Base-by-base conservation (phyloP, 2,797 vertebrate genomes). In the Eurystomus glaucurus region DNA sequence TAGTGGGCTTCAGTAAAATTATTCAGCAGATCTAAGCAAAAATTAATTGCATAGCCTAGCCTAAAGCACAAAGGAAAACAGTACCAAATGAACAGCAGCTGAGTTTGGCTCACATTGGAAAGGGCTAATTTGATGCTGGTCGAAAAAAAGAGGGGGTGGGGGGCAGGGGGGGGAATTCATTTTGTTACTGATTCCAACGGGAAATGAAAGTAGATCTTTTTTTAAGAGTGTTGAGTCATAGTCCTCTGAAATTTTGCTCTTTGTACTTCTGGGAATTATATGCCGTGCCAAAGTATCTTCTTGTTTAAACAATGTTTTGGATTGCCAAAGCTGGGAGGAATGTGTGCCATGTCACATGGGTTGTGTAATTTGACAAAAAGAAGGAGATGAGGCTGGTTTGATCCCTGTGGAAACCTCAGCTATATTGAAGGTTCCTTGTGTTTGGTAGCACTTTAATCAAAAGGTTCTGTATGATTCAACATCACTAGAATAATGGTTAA, bases 41-140 rank as follows among this genome's bases (percentile, higher is more conserved):
- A 97, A 97, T 92, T 95, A 97, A 95, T 96, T 94, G 84, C 86
- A 66, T 58, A 62, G 39, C 77, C 55, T 95, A 93, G 84, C 92
- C 96, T 85, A 45, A 62, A 95, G 96, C 95, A 87, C 35, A 92
- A 79, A 92, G 45, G 65, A 94, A 86, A 94, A 46, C 45, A 76
- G 81, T 65, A 91, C 58, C 80, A 85, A 94, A 85, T 28, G 50
- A 96, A 94, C 89, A 94, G 89, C 85, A 91, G 76, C 79, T 86
- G 87, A 91, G 15, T 78, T 88, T 95, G 89, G 76, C 69, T 86
- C 71, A 60, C 20, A 43, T 25, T 95, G 75, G 64, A 77, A 85
- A 71, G 25, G 92, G 31, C 48, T 74, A 90, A 94, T 93, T 76
- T 83, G 85, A 89, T 70, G 55, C 33, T 77, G 78, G 55, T 88